Percentiles rank a stretch among this genome's conserved stretches.
Conservation (phyloP, 2,888 invertebrate species). For the Drepana falcataria region DNA sequence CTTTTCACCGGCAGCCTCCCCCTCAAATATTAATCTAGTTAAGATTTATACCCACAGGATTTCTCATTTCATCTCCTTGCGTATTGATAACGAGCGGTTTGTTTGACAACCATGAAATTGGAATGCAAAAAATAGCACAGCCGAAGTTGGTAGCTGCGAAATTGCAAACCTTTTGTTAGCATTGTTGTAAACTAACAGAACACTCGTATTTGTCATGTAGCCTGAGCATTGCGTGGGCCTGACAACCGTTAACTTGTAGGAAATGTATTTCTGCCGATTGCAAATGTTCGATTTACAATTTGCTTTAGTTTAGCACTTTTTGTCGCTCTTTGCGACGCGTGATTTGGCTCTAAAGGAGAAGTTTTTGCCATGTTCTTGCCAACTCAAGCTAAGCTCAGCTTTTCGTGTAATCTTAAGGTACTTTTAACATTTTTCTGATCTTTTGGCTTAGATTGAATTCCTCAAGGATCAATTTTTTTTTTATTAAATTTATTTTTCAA, state of each 20-base stretch:
- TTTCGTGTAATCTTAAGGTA: neutral
- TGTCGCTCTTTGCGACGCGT: neutral
- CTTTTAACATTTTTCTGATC: too few species aligned
- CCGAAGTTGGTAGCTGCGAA: neutral
- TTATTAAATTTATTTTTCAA: too few species aligned
- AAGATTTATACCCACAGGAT: too few species aligned
- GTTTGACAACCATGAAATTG: constrained; percentile 39
- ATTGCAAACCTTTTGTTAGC: neutral
- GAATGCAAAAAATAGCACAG: neutral
- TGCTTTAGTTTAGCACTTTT: neutral
- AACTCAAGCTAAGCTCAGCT: neutral
- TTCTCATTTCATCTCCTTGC: neutral
- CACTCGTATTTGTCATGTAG: constrained; percentile 5
- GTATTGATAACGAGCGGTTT: constrained; percentile 19
- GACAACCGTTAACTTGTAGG: constrained; percentile 2
- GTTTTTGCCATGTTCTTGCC: neutral
- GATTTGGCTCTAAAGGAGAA: neutral
- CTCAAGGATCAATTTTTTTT: too few species aligned
- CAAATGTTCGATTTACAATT: neutral
- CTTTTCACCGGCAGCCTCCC: too few species aligned
- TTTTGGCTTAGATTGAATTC: too few species aligned
- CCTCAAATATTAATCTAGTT: too few species aligned
- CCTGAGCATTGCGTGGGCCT: constrained; percentile 2
- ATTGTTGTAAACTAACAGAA: constrained; percentile 1
- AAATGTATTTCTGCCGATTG: neutral